Conservation (phyloP, 2,113 vertebrate genomes). For the Halcyon senegalensis region DNA sequence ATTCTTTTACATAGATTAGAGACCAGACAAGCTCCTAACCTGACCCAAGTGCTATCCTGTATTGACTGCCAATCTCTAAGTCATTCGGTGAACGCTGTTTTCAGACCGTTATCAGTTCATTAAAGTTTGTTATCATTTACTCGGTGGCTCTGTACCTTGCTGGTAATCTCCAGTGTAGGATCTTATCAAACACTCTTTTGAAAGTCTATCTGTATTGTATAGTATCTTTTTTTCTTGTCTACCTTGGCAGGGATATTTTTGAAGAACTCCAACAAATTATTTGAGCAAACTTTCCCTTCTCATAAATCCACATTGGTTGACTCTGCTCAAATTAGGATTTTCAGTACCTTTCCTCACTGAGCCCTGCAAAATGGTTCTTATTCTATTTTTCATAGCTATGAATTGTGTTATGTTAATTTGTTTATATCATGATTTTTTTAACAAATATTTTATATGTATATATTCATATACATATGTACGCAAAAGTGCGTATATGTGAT, state of each 20-base stretch:
- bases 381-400: background rate
- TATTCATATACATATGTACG: slow-evolving; percentile 50
- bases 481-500: background rate
- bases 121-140: slow-evolving; percentile 62
- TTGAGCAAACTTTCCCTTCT: slow-evolving; percentile 35
- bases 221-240: slow-evolving; percentile 29
- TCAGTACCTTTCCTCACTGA: slow-evolving; percentile 47
- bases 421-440: slow-evolving; percentile 40
- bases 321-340: slow-evolving; percentile 45
- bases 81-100: background rate
- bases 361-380: background rate
- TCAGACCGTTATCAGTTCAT: slow-evolving; percentile 64
- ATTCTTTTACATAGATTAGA: slow-evolving; percentile 64
- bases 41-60: background rate
- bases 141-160: slow-evolving; percentile 42
- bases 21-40: slow-evolving; percentile 45
- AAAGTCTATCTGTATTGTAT: background rate
- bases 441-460: slow-evolving; percentile 45
- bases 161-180: slow-evolving; percentile 26
- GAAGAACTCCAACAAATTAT: slow-evolving; percentile 60
- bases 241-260: slow-evolving; percentile 50
- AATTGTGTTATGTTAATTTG: slow-evolving; percentile 59
- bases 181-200: slow-evolving; percentile 53
- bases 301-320: slow-evolving; percentile 13
- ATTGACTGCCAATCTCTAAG: slow-evolving; percentile 27